Conservation (phyloP, 2,113 vertebrate species). For the Stegastes partitus region DNA sequence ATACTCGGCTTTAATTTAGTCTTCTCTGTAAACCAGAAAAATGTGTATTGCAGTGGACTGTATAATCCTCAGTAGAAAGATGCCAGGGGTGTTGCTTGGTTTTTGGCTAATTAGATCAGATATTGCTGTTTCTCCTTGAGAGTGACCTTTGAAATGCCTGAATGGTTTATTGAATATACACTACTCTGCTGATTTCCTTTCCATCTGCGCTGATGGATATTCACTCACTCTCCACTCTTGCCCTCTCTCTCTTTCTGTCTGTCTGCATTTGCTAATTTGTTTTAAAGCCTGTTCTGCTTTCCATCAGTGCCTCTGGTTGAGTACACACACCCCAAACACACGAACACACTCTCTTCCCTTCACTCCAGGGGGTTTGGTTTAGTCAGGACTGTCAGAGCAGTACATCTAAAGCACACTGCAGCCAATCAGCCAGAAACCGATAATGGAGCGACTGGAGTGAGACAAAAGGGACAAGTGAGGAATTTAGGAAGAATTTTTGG, state of each 20-base stretch:
- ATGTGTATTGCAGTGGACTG: neutral
- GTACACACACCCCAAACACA: neutral
- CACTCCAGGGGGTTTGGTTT: slow-evolving; percentile 45
- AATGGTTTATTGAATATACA: slow-evolving; percentile 41
- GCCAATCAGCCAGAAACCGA: slow-evolving; percentile 58
- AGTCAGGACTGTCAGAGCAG: slow-evolving; percentile 57
- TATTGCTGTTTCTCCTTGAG: slow-evolving; percentile 28
- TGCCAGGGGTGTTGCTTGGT: neutral
- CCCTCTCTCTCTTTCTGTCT: slow-evolving; percentile 7
- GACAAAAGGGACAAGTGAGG: slow-evolving; percentile 17
- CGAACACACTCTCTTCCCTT: slow-evolving; percentile 8
- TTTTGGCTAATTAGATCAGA: slow-evolving; percentile 31
- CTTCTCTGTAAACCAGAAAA: neutral
- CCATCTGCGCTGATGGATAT: neutral
- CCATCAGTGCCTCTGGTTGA: slow-evolving; percentile 29
- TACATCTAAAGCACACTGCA: slow-evolving; percentile 42
- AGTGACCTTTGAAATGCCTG: slow-evolving; percentile 42
- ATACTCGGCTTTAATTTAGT: neutral
- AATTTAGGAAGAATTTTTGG: slow-evolving; percentile 32
- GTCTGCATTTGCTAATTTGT: slow-evolving; percentile 56
- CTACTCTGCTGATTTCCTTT: slow-evolving; percentile 10
- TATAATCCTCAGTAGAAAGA: neutral
- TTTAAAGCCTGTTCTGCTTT: slow-evolving; percentile 47
- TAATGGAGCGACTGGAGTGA: slow-evolving; percentile 35
- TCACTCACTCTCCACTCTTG: slow-evolving; percentile 1